A percentile compares a stretch with the other conserved stretches of the same genome.
Conservation (phyloP, 2,113 vertebrate species). For the Otocyon megalotis region DNA sequence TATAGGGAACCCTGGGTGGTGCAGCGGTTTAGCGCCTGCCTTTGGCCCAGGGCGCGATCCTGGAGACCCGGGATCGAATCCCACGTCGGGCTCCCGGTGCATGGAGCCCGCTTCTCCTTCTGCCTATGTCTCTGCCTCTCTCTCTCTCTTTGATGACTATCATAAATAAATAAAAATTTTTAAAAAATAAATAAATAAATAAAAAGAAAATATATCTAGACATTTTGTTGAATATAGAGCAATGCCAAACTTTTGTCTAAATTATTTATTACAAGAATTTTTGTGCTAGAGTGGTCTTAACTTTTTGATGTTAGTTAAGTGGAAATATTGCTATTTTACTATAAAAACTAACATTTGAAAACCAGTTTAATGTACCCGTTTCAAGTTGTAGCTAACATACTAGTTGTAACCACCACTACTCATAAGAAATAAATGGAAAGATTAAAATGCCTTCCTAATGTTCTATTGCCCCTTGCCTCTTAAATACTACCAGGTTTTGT, state of each 20-base stretch:
- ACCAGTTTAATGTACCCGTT: neutral
- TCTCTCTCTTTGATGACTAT: no score
- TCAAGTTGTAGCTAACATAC: neutral
- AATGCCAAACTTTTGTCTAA: neutral
- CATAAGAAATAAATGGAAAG: neutral
- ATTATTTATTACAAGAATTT: slow-evolving; percentile 21
- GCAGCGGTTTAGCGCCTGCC: no score
- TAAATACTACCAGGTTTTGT: neutral
- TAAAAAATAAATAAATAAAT: neutral
- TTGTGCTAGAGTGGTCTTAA: neutral
- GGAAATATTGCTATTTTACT: neutral
- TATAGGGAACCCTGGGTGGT: no score
- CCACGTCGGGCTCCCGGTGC: no score
- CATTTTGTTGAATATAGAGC: neutral
- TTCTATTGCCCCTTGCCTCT: neutral
- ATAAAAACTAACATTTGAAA: neutral
- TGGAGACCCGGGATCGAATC: no score
- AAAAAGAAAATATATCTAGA: neutral
- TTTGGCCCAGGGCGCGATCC: no score
- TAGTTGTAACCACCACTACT: neutral
- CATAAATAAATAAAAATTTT: neutral
- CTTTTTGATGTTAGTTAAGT: slow-evolving; percentile 20
- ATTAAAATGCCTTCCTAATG: neutral
- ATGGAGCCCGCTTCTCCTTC: no score
- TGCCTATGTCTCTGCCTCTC: no score